Percentiles rank a stretch among this genome's conserved stretches.
Conservation (phyloP, 2,797 vertebrate genomes). For the Gobionotothen gibberifrons region DNA sequence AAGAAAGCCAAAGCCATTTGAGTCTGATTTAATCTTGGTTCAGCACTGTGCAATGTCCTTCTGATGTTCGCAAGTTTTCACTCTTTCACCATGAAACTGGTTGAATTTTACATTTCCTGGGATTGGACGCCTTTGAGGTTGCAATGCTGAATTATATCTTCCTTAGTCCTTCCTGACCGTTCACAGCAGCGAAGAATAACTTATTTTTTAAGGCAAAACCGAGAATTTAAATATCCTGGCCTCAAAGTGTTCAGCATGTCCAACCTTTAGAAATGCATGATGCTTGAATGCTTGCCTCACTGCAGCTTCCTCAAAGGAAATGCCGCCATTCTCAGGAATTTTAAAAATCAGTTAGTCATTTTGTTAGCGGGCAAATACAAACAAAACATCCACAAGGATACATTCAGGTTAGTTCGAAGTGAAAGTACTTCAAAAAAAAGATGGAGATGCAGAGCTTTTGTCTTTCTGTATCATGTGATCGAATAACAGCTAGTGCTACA, state of each 20-base stretch:
- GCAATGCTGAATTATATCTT: slow-evolving; percentile 21
- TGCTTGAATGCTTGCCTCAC: slow-evolving; percentile 28
- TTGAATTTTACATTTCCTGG: slow-evolving; percentile 40
- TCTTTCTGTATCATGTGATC: slow-evolving; percentile 52
- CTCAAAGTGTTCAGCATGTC: slow-evolving; percentile 12
- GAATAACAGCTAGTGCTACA: slow-evolving; percentile 61
- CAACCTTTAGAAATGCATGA: slow-evolving; percentile 35
- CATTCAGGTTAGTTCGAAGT: slow-evolving; percentile 47
- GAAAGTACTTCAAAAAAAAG: slow-evolving; percentile 40
- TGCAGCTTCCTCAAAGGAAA: slow-evolving; percentile 36
- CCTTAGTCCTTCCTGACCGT: slow-evolving; percentile 21
- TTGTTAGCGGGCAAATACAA: slow-evolving; percentile 2
- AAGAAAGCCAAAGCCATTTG: slow-evolving; percentile 56
- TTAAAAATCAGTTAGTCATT: slow-evolving; percentile 18
- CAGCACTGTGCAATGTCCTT: slow-evolving; percentile 24
- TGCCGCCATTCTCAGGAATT: slow-evolving; percentile 18
- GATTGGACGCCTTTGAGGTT: slow-evolving; percentile 32
- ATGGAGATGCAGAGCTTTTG: slow-evolving; percentile 41
- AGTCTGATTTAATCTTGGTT: slow-evolving; percentile 51
- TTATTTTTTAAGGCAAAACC: slow-evolving; percentile 6
- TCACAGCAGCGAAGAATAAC: slow-evolving; percentile 15
- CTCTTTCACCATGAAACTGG: slow-evolving; percentile 10
- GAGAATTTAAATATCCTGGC: slow-evolving; percentile 16
- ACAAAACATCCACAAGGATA: background rate
- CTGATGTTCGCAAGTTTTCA: slow-evolving; percentile 19